phyloP scores from a whole-genome alignment of 2,113 vertebrate species.

The Thalassarche chlororhynchos region DNA sequence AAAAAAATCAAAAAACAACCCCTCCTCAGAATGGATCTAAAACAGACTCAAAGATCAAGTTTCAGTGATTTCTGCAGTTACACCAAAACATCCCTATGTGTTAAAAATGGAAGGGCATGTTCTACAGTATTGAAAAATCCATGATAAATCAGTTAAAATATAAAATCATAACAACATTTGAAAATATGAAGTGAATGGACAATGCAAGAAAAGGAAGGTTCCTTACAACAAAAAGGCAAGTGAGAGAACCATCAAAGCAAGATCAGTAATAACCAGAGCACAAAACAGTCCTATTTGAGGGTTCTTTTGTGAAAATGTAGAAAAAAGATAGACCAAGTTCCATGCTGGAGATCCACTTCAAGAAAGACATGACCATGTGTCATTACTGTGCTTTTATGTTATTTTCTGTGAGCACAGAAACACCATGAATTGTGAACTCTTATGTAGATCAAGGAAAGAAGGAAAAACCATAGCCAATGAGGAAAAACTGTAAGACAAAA shows the following conservation, averaged over 20 bases:
- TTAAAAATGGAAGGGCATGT: background rate
- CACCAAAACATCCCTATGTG: background rate
- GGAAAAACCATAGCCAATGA: background rate
- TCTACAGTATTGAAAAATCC: background rate
- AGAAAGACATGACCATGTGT: background rate
- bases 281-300: background rate
- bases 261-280: background rate
- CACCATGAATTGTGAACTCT: background rate
- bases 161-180: background rate
- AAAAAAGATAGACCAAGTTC: background rate
- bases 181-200: background rate
- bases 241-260: background rate
- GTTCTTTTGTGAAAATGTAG: background rate
- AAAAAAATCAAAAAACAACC: background rate
- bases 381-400: background rate
- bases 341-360: background rate
- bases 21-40: background rate
- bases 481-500: background rate
- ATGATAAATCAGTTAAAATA: background rate
- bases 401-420: background rate
- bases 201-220: background rate
- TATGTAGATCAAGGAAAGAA: background rate
- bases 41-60: background rate
- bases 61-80: background rate
- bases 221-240: background rate